phyloP scores from a whole-genome alignment of 35 echinoderm and acorn worm genomes.

The Chiridota heheva region DNA sequence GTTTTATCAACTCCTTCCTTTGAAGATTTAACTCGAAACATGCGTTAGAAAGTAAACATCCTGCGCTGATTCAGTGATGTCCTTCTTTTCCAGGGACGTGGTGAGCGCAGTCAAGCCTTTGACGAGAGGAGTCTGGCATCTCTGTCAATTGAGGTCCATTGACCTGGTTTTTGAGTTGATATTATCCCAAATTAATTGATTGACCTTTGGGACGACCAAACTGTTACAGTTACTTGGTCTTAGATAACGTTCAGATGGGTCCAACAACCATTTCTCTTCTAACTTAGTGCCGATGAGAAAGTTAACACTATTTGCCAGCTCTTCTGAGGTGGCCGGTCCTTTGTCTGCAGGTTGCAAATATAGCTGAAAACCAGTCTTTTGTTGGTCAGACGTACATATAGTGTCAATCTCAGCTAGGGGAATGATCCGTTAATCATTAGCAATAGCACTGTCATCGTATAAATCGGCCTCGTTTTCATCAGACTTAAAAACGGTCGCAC shows the following conservation, averaged over 20 bases:
- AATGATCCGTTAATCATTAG: no score
- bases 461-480: no score
- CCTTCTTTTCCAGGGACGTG: neutral
- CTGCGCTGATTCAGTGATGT: neutral
- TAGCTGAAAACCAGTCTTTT: no score
- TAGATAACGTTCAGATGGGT: slow-evolving; percentile 1
- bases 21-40: slow-evolving; percentile 40
- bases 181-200: slow-evolving; percentile 24
- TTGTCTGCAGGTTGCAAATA: no score
- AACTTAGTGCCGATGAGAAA: neutral
- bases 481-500: no score
- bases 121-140: slow-evolving; percentile 15
- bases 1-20: slow-evolving; percentile 47
- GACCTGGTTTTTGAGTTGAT: neutral
- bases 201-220: slow-evolving; percentile 17
- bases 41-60: slow-evolving; percentile 29
- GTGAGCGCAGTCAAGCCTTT: slow-evolving; percentile 19
- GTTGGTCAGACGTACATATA: no score
- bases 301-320: slow-evolving; percentile 20
- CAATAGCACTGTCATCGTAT: no score
- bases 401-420: no score
- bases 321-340: neutral
- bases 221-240: neutral
- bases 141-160: slow-evolving; percentile 16
- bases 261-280: neutral